Conservation (phyloP, 2,113 vertebrate species). For the Chauna torquata region DNA sequence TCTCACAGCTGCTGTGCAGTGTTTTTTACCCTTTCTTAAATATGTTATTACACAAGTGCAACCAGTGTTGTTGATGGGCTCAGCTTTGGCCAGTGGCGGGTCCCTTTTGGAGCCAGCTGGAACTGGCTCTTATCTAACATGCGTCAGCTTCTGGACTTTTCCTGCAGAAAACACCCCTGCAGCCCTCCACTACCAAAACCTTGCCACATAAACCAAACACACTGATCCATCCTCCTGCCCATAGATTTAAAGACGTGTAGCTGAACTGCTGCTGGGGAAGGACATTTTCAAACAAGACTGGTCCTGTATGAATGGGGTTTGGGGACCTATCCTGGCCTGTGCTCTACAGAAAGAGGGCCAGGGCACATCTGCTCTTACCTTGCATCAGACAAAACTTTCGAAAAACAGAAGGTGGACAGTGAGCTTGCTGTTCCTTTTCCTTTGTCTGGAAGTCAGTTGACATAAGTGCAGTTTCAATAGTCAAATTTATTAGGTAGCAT, state of each 20-base stretch:
- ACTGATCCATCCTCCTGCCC: neutral
- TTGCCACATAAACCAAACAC: no score
- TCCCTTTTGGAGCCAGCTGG: no score
- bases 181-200: no score
- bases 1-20: no score
- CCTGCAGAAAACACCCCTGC: no score
- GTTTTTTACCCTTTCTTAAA: no score
- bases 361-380: neutral
- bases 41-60: no score
- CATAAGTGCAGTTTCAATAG: neutral
- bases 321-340: neutral
- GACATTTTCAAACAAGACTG: neutral
- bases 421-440: neutral
- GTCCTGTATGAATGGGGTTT: neutral
- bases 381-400: neutral
- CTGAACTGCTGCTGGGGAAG: neutral
- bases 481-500: neutral
- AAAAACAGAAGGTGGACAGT: neutral
- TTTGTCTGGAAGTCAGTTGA: neutral
- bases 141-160: no score
- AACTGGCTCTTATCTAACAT: no score
- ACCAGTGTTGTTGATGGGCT: no score
- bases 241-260: neutral
- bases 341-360: neutral
- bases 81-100: no score